Evolutionary conservation across 2,113 vertebrate species (phyloP).

Genomic region (Calyptommatus sinebrachiatus): DNA sequence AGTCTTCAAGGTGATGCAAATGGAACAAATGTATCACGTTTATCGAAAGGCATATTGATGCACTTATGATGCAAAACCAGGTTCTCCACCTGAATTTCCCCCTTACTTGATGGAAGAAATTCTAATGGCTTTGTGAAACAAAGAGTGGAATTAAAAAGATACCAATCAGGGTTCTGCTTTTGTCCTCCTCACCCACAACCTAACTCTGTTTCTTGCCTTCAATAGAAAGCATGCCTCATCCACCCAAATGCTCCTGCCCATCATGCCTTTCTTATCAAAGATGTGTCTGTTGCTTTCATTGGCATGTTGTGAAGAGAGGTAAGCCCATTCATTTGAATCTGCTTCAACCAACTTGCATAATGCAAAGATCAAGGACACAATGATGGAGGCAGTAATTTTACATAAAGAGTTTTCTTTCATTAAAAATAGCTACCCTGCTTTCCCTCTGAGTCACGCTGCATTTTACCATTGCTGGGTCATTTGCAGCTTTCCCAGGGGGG

Average conservation of each 20-base stretch:
- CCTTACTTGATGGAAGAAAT: background rate
- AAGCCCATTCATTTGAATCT: constrained; percentile 64
- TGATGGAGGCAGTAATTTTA: background rate
- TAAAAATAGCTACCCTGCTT: background rate
- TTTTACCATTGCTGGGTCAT: background rate
- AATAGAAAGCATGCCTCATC: constrained; percentile 28
- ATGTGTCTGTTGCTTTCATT: constrained; percentile 60
- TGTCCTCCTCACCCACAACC: background rate
- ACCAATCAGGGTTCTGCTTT: accelerated
- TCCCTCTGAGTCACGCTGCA: background rate
- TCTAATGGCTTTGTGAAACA: background rate
- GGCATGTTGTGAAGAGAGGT: constrained; percentile 8
- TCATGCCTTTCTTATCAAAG: constrained; percentile 57
- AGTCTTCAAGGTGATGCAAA: background rate
- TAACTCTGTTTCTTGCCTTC: background rate
- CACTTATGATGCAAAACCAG: background rate
- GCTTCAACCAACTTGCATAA: background rate
- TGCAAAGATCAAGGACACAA: constrained; percentile 26
- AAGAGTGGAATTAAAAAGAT: constrained; percentile 3
- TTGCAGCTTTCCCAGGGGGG: constrained; percentile 23
- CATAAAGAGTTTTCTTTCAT: background rate
- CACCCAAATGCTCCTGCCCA: constrained; percentile 45
- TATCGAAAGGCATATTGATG: background rate
- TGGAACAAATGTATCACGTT: too few species aligned
- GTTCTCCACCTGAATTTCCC: background rate